These are phyloP conservation scores for Syrmaticus mikado DNA, from an alignment of 2,113 vertebrate species.

Conservation along the genomic window DNA sequence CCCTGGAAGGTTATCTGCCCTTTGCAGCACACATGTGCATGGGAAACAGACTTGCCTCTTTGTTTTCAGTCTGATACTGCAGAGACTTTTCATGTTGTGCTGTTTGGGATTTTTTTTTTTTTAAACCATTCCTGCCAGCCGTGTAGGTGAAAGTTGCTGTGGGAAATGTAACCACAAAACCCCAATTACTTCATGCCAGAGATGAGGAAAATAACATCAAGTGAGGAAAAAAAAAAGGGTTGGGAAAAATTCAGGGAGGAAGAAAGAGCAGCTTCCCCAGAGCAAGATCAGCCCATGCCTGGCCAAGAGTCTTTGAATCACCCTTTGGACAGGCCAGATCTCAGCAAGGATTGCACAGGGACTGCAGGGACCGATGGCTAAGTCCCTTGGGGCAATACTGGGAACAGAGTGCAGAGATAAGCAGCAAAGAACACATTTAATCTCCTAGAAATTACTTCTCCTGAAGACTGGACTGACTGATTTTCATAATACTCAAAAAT, in stretches of 20 bases:
- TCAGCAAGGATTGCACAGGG: background rate
- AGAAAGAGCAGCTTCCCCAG: background rate
- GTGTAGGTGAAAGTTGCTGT: background rate
- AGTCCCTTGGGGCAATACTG: background rate
- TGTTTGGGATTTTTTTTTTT: background rate
- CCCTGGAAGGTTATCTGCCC: conserved; percentile 50
- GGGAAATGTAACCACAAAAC: background rate
- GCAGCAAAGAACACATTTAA: background rate
- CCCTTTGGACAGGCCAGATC: background rate
- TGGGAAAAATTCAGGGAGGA: fast-evolving
- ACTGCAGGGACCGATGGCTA: background rate
- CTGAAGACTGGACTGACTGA: background rate
- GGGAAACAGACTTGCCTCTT: background rate
- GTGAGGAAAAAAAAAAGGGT: background rate
- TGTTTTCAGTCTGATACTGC: background rate
- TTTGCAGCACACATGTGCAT: background rate
- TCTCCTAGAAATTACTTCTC: background rate
- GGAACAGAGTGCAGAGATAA: background rate
- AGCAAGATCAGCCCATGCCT: background rate
- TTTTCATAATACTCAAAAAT: background rate
- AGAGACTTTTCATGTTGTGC: background rate
- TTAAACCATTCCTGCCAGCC: background rate
- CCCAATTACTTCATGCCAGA: background rate
- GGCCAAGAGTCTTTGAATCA: background rate
- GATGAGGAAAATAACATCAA: background rate